These are phyloP conservation scores for Echeneis naucrates DNA, from an alignment of 2,797 vertebrate species.

Conservation along the genomic window DNA sequence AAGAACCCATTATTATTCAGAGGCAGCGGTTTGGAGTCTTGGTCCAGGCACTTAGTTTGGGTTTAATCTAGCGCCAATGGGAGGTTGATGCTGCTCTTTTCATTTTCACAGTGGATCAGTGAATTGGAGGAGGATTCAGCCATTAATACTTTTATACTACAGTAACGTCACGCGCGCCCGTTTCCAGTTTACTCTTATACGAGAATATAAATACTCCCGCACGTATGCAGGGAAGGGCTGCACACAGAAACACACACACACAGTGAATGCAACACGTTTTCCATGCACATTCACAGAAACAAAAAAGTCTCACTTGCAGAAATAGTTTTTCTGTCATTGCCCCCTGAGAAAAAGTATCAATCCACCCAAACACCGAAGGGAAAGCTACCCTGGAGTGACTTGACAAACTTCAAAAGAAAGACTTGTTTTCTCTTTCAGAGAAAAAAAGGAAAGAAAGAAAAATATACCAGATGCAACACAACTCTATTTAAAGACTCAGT, in stretches of 20 bases:
- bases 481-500: conserved; percentile 78
- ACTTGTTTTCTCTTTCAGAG: conserved; percentile 63
- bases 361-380: conserved; percentile 62
- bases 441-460: conserved; percentile 41
- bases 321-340: conserved; percentile 47
- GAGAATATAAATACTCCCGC: conserved; percentile 1
- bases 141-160: conserved; percentile 42
- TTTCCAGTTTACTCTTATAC: not conserved
- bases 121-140: conserved; percentile 44
- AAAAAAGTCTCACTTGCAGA: conserved; percentile 35
- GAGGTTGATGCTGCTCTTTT: conserved; percentile 63
- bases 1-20: conserved; percentile 75
- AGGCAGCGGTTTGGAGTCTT: conserved; percentile 61
- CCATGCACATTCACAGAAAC: conserved; percentile 28
- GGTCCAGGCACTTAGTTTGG: conserved; percentile 63
- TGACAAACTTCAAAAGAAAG: conserved; percentile 81
- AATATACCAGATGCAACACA: conserved; percentile 68
- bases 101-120: conserved; percentile 59
- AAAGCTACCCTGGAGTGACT: conserved; percentile 66
- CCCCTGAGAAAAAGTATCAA: conserved; percentile 71
- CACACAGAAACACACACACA: not conserved
- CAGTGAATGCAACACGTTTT: conserved; percentile 1
- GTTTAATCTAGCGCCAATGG: conserved; percentile 72
- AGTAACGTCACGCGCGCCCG: conserved; percentile 30
- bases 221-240: not conserved